Conservation (phyloP, 2,113 vertebrate genomes). For the Halichoeres trimaculatus region DNA sequence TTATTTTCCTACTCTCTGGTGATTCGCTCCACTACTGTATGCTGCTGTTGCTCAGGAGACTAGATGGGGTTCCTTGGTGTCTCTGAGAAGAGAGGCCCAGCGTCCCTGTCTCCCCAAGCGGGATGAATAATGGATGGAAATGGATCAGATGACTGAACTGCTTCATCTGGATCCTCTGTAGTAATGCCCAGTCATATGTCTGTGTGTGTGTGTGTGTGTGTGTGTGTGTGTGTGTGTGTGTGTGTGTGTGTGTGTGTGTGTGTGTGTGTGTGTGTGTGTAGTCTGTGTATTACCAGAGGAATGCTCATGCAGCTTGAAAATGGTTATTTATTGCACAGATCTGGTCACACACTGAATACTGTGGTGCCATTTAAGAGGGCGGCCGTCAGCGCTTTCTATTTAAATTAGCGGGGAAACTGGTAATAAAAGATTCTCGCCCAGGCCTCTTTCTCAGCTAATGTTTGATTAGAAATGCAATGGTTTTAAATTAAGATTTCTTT, state of each 20-base stretch:
- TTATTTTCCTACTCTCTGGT: constrained; percentile 29
- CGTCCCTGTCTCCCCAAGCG: constrained; percentile 60
- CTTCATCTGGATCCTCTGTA: constrained; percentile 77
- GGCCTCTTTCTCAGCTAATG: constrained; percentile 70
- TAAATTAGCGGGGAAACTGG: constrained; percentile 70
- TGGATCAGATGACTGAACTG: constrained; percentile 79
- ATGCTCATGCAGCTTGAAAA: constrained; percentile 30
- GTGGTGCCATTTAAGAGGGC: constrained; percentile 56
- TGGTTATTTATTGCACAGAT: constrained; percentile 9
- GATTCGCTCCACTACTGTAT: constrained; percentile 39
- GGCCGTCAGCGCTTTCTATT: constrained; percentile 71
- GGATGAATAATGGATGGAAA: constrained; percentile 81
- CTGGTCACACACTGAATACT: constrained; percentile 30
- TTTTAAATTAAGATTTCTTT: constrained; percentile 78
- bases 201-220: not conserved
- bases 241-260: not conserved
- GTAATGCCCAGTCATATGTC: constrained; percentile 64
- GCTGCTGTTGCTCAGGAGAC: constrained; percentile 66
- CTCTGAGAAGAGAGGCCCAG: constrained; percentile 65
- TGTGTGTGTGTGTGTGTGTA: constrained; percentile 19
- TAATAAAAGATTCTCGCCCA: constrained; percentile 70
- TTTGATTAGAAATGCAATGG: constrained; percentile 80
- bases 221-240: constrained; percentile 16
- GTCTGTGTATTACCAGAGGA: constrained; percentile 7
- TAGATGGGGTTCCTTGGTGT: constrained; percentile 72